phyloP scores from a whole-genome alignment of 1,140 invertebrate genomes.

The Drosophila fuyamai region DNA sequence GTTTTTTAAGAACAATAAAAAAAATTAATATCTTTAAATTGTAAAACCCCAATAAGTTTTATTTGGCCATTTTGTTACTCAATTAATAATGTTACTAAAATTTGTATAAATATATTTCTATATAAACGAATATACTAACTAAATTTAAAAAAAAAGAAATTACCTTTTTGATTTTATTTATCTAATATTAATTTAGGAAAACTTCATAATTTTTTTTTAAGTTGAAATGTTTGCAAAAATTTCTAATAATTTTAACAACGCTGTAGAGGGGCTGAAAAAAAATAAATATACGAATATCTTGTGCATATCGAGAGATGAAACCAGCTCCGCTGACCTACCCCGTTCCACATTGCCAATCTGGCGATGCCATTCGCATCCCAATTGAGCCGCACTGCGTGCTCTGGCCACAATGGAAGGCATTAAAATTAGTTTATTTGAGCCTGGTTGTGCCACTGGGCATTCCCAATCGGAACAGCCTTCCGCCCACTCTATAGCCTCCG shows the following conservation, averaged over 20 bases:
- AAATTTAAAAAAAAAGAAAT: no score
- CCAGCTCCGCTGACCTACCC: neutral
- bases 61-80: no score
- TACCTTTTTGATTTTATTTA: no score
- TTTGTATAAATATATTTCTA: no score
- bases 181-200: no score
- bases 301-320: constrained; percentile 30
- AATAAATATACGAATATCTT: constrained; percentile 54
- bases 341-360: neutral
- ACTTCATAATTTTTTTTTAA: neutral
- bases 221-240: neutral
- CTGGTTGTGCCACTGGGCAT: constrained; percentile 46
- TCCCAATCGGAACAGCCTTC: constrained; percentile 38
- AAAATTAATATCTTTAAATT: no score
- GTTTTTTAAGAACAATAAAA: no score
- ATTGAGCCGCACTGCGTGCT: constrained; percentile 76
- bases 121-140: no score
- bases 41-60: no score
- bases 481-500: neutral
- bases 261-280: constrained; percentile 30
- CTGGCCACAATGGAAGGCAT: constrained; percentile 65
- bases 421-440: constrained; percentile 81
- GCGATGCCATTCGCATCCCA: constrained; percentile 59
- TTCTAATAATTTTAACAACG: neutral
- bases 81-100: no score